phyloP scores from a whole-genome alignment of 2,113 vertebrate species.

The Microtus montanus region DNA sequence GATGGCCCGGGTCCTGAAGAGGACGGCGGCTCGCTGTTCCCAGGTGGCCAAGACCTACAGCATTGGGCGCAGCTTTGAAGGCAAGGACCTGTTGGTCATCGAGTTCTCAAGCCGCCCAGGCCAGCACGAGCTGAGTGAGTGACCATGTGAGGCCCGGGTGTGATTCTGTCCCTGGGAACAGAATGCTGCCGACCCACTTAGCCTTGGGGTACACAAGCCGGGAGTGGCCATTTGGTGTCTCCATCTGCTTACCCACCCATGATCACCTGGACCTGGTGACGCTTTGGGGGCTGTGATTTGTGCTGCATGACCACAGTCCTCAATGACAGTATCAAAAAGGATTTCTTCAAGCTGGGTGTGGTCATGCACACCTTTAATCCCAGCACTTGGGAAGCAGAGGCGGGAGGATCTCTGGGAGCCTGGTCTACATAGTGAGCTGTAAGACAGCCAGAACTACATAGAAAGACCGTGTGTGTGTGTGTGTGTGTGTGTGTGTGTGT shows the following conservation, averaged over 20 bases:
- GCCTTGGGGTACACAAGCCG: not conserved
- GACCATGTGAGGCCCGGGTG: rapidly evolving
- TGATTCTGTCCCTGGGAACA: rapidly evolving
- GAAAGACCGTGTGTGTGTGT: not conserved
- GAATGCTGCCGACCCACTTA: rapidly evolving
- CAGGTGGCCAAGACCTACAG: conserved; percentile 93
- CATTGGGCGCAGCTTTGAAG: conserved; percentile 95
- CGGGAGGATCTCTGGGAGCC: not conserved
- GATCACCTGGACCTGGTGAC: rapidly evolving
- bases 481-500: not conserved
- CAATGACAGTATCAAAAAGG: not conserved
- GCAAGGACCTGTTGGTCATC: conserved; percentile 94
- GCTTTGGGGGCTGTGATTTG: not conserved
- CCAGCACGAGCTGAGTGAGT: conserved; percentile 91
- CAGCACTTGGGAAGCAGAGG: not conserved
- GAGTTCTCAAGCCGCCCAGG: conserved; percentile 96
- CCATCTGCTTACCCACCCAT: not conserved
- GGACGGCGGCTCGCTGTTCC: conserved; percentile 92
- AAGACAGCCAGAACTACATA: not conserved
- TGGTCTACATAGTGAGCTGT: not conserved
- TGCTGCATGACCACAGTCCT: rapidly evolving
- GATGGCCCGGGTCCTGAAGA: conserved; percentile 92
- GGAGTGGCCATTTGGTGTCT: not conserved
- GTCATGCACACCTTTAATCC: not conserved
- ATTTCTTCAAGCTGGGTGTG: not conserved